These are phyloP conservation scores for Eulemur coronatus DNA, from an alignment of 2,797 vertebrate genomes.

Conservation along the genomic window DNA sequence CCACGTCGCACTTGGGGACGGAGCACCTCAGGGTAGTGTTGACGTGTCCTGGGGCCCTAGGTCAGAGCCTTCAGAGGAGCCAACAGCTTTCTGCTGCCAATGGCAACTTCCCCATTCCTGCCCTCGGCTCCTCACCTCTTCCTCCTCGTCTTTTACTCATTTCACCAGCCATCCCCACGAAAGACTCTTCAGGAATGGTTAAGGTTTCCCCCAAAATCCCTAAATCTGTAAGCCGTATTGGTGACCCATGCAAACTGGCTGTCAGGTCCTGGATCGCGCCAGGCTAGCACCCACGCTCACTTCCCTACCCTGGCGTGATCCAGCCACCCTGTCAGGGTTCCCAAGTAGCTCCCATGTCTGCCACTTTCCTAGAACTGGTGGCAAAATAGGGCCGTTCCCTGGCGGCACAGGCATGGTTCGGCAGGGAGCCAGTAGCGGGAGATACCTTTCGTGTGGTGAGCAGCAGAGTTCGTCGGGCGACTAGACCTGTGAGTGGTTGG, in stretches of 20 bases:
- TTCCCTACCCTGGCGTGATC: not conserved
- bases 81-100: not conserved
- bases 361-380: not conserved
- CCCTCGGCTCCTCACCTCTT: not conserved
- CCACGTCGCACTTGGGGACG: not conserved
- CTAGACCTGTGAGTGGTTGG: not conserved
- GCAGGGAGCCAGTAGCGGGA: not conserved
- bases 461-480: not conserved
- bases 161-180: not conserved
- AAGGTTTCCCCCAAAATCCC: not conserved
- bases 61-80: not conserved
- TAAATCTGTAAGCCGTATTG: not conserved
- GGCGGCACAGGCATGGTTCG: fast-evolving
- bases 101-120: not conserved
- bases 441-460: not conserved
- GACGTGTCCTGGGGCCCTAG: not conserved
- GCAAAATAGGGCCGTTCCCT: not conserved
- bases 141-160: not conserved
- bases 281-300: fast-evolving
- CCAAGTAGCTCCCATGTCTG: not conserved
- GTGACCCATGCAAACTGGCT: not conserved
- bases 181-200: not conserved
- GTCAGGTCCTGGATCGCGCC: not conserved
- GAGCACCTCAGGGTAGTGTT: not conserved
- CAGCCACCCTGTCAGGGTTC: not conserved